Evolutionary conservation across 2,797 vertebrate genomes (phyloP).

Genomic region (Anableps anableps): DNA sequence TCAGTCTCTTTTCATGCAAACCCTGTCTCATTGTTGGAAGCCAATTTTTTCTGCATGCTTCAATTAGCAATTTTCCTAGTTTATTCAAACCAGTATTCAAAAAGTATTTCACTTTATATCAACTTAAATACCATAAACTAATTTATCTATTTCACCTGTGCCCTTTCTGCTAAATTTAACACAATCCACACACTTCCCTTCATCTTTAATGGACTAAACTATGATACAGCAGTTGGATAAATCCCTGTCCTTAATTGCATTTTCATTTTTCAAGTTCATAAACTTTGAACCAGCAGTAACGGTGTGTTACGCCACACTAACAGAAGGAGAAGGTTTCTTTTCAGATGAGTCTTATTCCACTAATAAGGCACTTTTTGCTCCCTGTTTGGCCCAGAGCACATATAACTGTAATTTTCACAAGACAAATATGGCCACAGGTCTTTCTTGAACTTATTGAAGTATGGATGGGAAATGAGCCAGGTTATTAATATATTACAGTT

Average conservation of each 20-base stretch:
- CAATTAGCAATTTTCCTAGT: not conserved
- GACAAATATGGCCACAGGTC: not conserved
- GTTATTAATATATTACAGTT: constrained; percentile 1
- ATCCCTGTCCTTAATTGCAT: too few relatives aligned
- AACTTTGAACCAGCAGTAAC: not conserved
- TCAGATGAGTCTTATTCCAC: not conserved
- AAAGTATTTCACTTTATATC: not conserved
- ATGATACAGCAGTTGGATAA: not conserved
- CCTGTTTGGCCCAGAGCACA: not conserved
- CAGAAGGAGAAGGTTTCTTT: not conserved
- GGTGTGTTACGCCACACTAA: not conserved
- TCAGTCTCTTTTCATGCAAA: not conserved
- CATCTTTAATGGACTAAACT: not conserved
- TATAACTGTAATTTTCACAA: not conserved
- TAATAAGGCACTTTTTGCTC: not conserved
- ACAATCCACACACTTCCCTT: not conserved
- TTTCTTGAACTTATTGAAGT: constrained; percentile 5
- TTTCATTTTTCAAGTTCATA: not conserved
- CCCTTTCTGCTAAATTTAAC: not conserved
- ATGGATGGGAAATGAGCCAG: not conserved
- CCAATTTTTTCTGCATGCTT: not conserved
- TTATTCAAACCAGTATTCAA: not conserved
- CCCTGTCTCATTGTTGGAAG: not conserved
- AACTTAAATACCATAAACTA: not conserved
- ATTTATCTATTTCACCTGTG: not conserved